Base-by-base conservation (phyloP, 2,797 vertebrate species). In the Brachyrhaphis roseni region DNA sequence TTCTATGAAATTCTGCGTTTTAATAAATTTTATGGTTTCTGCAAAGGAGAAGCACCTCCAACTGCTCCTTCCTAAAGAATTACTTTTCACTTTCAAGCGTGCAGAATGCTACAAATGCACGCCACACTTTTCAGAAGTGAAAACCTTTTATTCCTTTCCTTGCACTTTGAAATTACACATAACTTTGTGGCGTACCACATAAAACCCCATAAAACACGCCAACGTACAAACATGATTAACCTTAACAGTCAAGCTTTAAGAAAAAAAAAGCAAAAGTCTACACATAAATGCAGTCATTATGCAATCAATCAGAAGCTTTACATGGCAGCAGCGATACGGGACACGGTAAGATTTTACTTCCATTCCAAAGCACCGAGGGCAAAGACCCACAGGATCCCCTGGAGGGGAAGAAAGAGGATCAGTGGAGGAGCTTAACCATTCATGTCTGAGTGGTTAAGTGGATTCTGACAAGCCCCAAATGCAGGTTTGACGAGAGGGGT, bases 381-480 rank as follows among this genome's bases (percentile, higher is more conserved):
- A 41, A 26, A 72, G 84, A 82, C 62, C 0, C 62, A 84, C 82
- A 83, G 53, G 73, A 41, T 62, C 57, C 85, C 84, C 79, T 47
- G 2, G 57, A 82, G 80, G 79, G 83, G 77, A 83, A 75, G n/a
- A 59, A 45, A 51, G 26, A 75, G 83, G 80, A 87, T 86, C 87
- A 83, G 82, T 39, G 55, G 72, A 73, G 53, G 80, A 87, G 86
- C 84, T 89, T 82, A 89, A 46, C 77, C 86, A 80, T 84, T 89
- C 84, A 81, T 78, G 83, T 83, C 90, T 75, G 81, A 86, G 85
- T 85, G 88, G 82, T 92, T 93, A 88, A 93, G 89, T 92, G 92
- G 90, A 87, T 92, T 92, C 77, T 92, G 92, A 92, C 91, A 89
- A 81, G 81, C 91, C 82, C 81, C 88, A 80, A 89, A 91, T 77